Conservation (phyloP, 2,888 invertebrate genomes). For the Amblyjoppa proteus region DNA sequence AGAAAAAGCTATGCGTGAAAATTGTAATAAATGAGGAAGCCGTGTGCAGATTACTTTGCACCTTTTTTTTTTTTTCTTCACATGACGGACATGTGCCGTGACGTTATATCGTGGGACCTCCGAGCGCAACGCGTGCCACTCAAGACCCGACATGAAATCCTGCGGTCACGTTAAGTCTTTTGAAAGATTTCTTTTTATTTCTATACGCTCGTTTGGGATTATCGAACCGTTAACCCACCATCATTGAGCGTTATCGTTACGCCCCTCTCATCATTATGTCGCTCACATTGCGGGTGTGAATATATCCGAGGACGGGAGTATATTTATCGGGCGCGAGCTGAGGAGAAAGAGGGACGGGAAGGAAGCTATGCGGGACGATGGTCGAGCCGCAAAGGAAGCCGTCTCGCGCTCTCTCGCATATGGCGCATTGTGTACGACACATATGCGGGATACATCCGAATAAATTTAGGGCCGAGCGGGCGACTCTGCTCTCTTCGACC, state of each 20-base stretch:
- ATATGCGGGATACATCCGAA: conserved; percentile 43
- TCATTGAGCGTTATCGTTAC: neutral
- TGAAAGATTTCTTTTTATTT: conserved; percentile 25
- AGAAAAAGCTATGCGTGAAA: too few relatives aligned
- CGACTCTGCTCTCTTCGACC: conserved; percentile 14
- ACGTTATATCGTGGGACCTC: neutral
- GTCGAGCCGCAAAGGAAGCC: conserved; percentile 12
- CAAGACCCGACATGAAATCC: neutral
- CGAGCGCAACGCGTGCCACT: conserved; percentile 23
- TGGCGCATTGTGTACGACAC: conserved; percentile 38
- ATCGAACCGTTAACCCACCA: conserved; percentile 21
- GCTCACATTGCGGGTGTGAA: conserved; percentile 21
- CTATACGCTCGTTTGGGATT: conserved; percentile 20
- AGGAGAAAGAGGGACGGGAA: conserved; percentile 7
- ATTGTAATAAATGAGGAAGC: too few relatives aligned
- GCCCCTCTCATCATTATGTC: neutral
- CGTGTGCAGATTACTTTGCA: too few relatives aligned
- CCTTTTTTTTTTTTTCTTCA: neutral
- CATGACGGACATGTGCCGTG: neutral
- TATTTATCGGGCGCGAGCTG: conserved; percentile 25
- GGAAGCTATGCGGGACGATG: conserved; percentile 40
- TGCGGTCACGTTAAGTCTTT: conserved; percentile 47
- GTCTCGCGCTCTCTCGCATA: conserved; percentile 39
- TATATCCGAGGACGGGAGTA: conserved; percentile 40
- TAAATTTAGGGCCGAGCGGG: conserved; percentile 6